Percentiles rank a stretch among this genome's conserved stretches.
These are phyloP conservation scores for Drosophila yakuba DNA, from an alignment of 1,140 invertebrate genomes.

Conservation along the genomic window DNA sequence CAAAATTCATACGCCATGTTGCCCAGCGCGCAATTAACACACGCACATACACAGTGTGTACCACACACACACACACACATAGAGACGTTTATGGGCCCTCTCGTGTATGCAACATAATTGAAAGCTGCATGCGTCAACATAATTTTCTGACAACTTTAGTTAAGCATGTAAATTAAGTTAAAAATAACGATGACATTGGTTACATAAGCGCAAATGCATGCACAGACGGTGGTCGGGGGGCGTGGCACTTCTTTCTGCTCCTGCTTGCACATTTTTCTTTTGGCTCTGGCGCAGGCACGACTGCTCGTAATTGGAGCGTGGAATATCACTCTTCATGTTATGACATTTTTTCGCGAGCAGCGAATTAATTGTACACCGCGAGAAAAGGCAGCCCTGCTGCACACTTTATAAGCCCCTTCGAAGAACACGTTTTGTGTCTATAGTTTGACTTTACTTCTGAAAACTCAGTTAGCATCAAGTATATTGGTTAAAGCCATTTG, in stretches of 20 bases:
- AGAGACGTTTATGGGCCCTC: slow-evolving; percentile 30
- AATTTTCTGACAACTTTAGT: slow-evolving; percentile 83
- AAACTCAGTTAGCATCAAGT: too few species aligned
- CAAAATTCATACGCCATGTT: slow-evolving; percentile 71
- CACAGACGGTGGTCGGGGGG: slow-evolving; percentile 23
- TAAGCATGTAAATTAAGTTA: slow-evolving; percentile 83
- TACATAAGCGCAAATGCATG: slow-evolving; percentile 75
- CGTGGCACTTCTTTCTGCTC: slow-evolving; percentile 12
- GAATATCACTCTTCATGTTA: slow-evolving; percentile 85
- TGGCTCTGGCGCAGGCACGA: slow-evolving; percentile 53
- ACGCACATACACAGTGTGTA: slow-evolving; percentile 1
- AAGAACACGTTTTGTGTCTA: too few species aligned
- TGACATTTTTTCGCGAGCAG: slow-evolving; percentile 82
- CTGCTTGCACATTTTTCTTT: slow-evolving; percentile 47
- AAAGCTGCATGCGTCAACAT: slow-evolving; percentile 82
- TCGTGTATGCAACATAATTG: slow-evolving; percentile 78
- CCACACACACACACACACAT: neutral
- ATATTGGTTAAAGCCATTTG: too few species aligned
- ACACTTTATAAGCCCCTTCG: too few species aligned
- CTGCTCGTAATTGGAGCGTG: slow-evolving; percentile 84
- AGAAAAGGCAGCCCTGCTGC: slow-evolving; percentile 11
- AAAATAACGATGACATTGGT: slow-evolving; percentile 84
- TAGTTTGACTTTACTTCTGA: too few species aligned
- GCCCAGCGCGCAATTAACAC: slow-evolving; percentile 20
- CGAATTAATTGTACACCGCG: slow-evolving; percentile 78